Base-by-base conservation (phyloP, 2,888 invertebrate species). In the Drosophila ezoana region DNA sequence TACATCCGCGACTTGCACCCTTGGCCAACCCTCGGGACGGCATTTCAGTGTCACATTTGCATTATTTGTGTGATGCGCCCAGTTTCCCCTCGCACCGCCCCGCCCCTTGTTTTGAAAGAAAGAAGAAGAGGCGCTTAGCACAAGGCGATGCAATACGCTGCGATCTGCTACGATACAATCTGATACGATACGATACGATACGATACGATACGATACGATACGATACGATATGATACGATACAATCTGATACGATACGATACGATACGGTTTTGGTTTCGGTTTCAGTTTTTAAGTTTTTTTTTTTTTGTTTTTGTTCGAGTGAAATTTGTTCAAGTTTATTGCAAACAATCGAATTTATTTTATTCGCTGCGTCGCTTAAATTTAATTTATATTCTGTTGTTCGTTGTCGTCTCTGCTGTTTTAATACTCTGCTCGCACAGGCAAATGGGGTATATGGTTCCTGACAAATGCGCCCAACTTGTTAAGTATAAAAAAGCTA, bases 321-420 rank as follows among this genome's bases (percentile, higher is more conserved):
- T 62, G 74, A 73, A 78, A 78, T 73, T 72, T 47, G 18, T 64
- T 68, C 64, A 65, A 78, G 74, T 69, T 76, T 64, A 77, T 77
- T 61, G 73, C 73, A 72, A 77, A 62, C 73, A 73, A 78, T 69
- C 75, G 77, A 73, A 77, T 73, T 67, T 20, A 62, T 53, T 77
- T 63, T 49, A 58, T 74, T 60, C 52, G 57, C 51, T 57, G 37
- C 44, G 33, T 35, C 13, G 63, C 57, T 57, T 70, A 41, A 64
- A 64, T 64, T 76, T 61, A 52, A 76, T 53, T 69, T 65, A 66
- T 65, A 51, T 58, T 28, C 41, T 60, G 38, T 49, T 58, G 37
- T 5, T 23, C 8, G 33, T 48, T 67, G n/a, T 18, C 16, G 45
- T 44, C 33, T 32, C 23, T n/a, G 5, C n/a, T 49, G 4, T 8